phyloP scores from a whole-genome alignment of 1,140 invertebrate genomes.

The Drosophila sp. region DNA sequence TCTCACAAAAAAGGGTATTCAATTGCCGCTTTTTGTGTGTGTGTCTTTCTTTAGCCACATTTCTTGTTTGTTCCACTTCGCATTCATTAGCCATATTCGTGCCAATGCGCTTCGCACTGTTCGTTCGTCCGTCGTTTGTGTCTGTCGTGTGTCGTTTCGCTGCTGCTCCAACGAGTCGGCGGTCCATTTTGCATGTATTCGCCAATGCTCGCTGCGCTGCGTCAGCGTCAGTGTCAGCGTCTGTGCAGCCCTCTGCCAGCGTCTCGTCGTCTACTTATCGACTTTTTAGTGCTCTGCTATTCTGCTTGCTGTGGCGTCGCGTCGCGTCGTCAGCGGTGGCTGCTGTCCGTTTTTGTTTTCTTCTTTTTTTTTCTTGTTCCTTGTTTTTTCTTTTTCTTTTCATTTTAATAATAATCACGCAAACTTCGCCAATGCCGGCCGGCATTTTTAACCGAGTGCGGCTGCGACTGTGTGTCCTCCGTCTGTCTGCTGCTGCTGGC shows the following conservation, averaged over 20 bases:
- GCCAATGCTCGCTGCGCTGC: constrained; percentile 32
- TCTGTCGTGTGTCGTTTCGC: constrained; percentile 8
- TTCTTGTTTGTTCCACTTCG: constrained; percentile 65
- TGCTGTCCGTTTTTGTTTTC: constrained; percentile 19
- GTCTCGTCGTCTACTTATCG: constrained; percentile 16
- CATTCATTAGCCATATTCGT: constrained; percentile 77
- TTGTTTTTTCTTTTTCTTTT: constrained; percentile 15
- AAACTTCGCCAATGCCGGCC: constrained; percentile 69
- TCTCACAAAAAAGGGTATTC: constrained; percentile 8
- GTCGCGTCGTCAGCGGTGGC: not conserved
- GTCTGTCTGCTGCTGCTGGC: constrained; percentile 16
- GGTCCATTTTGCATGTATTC: constrained; percentile 73
- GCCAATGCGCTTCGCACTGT: constrained; percentile 45
- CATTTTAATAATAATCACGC: constrained; percentile 57
- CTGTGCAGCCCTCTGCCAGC: constrained; percentile 11
- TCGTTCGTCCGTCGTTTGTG: not conserved
- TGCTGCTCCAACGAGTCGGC: not conserved
- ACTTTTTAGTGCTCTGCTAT: constrained; percentile 28
- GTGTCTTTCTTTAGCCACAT: constrained; percentile 22
- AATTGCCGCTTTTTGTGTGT: constrained; percentile 27
- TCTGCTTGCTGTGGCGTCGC: constrained; percentile 1
- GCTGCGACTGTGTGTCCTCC: constrained; percentile 35
- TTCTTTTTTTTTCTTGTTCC: constrained; percentile 8
- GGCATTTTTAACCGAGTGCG: constrained; percentile 73
- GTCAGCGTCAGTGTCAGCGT: constrained; percentile 5